Evolutionary conservation across 2,113 vertebrate species (phyloP).

Genomic region (Cynocephalus volans): DNA sequence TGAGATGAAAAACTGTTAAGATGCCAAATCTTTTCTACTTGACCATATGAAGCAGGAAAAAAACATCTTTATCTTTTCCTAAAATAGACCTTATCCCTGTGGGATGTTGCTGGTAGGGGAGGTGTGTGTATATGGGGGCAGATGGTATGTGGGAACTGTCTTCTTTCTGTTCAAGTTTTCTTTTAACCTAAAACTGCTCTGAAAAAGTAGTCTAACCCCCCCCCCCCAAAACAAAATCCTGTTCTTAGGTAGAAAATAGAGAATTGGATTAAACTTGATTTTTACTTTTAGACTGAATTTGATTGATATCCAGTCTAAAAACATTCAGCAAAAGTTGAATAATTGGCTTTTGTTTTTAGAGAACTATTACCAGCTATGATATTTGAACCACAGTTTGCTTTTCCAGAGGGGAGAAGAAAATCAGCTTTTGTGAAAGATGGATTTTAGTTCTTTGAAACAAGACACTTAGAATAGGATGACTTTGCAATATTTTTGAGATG

Average conservation of each 20-base stretch:
- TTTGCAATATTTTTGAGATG: constrained; percentile 61
- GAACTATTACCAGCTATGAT: constrained; percentile 67
- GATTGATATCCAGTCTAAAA: constrained; percentile 64
- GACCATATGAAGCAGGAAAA: constrained; percentile 7
- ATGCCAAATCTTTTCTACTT: constrained; percentile 40
- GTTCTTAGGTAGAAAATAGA: constrained; percentile 48
- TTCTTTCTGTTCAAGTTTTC: neutral
- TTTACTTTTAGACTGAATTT: constrained; percentile 64
- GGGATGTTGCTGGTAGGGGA: neutral
- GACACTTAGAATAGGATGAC: constrained; percentile 62
- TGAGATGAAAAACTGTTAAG: constrained; percentile 53
- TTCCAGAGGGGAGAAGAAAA: constrained; percentile 35
- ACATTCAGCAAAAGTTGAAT: constrained; percentile 60
- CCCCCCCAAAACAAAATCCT: neutral
- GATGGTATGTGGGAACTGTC: neutral
- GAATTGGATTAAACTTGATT: constrained; percentile 22
- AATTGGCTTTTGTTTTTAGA: constrained; percentile 74
- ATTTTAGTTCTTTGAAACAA: constrained; percentile 75
- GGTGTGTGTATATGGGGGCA: neutral
- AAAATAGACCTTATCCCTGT: neutral
- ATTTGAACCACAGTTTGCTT: constrained; percentile 61
- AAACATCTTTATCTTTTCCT: neutral
- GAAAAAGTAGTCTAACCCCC: neutral
- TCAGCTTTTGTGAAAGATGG: constrained; percentile 69
- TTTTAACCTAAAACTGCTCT: constrained; percentile 22